These are phyloP conservation scores for Martes martes DNA, from an alignment of 2,113 vertebrate genomes.

Conservation along the genomic window DNA sequence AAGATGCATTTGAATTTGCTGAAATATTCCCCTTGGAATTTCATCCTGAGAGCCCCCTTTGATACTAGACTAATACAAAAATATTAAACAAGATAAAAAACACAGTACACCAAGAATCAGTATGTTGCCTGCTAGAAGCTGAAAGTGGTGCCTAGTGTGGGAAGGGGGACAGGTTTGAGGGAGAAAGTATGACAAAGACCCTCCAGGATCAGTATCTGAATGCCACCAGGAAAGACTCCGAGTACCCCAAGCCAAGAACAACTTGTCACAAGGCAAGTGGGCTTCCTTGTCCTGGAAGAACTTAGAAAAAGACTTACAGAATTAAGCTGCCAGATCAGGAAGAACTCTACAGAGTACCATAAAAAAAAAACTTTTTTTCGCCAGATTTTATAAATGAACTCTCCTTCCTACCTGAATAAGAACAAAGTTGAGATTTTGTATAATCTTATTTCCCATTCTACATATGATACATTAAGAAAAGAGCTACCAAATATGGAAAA, in stretches of 20 bases:
- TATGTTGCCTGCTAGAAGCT: neutral
- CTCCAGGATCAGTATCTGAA: neutral
- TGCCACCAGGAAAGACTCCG: neutral
- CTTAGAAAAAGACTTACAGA: neutral
- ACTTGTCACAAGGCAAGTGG: neutral
- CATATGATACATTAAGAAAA: neutral
- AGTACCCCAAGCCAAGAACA: neutral
- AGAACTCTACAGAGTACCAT: neutral
- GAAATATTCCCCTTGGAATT: neutral
- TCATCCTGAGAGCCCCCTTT: neutral
- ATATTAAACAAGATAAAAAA: slow-evolving; percentile 37
- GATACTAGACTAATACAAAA: slow-evolving; percentile 6
- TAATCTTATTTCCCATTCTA: neutral
- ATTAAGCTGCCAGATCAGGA: neutral
- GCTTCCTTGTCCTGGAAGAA: neutral
- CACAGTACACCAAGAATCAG: neutral
- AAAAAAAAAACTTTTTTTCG: neutral
- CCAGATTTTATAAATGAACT: neutral
- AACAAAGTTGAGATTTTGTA: neutral
- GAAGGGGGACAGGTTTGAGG: neutral
- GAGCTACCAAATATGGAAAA: neutral
- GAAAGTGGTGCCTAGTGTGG: neutral
- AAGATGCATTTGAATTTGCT: slow-evolving; percentile 35
- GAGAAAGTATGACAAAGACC: neutral
- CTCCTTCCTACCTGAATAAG: neutral